A percentile compares a stretch with the other conserved stretches of the same genome.
phyloP scores from a whole-genome alignment of 2,888 invertebrate genomes.

The Andrena dorsata region DNA sequence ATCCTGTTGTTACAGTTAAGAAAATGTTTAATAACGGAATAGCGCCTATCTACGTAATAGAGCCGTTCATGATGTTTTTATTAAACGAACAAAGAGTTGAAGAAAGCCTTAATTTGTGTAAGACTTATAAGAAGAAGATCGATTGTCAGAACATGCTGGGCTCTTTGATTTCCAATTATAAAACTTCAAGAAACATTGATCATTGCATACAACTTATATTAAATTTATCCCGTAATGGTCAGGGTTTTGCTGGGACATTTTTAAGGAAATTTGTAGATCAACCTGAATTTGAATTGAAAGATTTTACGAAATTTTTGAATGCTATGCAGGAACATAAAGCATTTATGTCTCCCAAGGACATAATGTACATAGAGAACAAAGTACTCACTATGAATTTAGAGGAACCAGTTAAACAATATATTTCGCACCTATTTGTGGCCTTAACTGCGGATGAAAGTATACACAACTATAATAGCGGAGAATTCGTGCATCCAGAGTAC shows the following conservation, averaged over 20 bases:
- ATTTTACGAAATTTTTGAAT: not conserved
- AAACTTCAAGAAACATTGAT: conserved; percentile 85
- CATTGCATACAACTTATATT: conserved; percentile 72
- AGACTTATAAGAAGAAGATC: conserved; percentile 73
- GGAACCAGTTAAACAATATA: not conserved
- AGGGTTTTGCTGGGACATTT: conserved; percentile 15
- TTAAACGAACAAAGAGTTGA: conserved; percentile 85
- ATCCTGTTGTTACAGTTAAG: conserved; percentile 86
- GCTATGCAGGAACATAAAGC: not conserved
- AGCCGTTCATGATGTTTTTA: conserved; percentile 86
- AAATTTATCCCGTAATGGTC: not conserved
- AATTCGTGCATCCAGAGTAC: conserved; percentile 82
- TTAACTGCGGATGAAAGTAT: not conserved
- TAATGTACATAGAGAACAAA: not conserved
- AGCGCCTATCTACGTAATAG: conserved; percentile 82
- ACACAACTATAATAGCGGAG: not conserved
- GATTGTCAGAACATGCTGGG: conserved; percentile 85
- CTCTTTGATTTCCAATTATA: conserved; percentile 85
- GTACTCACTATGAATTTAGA: not conserved
- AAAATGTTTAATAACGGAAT: conserved; percentile 86
- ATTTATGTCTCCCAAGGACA: not conserved
- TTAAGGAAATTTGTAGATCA: not conserved
- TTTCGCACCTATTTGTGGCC: not conserved
- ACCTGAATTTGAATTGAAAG: fast-evolving
- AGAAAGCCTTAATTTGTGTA: conserved; percentile 1